These are phyloP conservation scores for Sphyrna mokarran DNA, from an alignment of 2,113 vertebrate genomes.

Conservation along the genomic window DNA sequence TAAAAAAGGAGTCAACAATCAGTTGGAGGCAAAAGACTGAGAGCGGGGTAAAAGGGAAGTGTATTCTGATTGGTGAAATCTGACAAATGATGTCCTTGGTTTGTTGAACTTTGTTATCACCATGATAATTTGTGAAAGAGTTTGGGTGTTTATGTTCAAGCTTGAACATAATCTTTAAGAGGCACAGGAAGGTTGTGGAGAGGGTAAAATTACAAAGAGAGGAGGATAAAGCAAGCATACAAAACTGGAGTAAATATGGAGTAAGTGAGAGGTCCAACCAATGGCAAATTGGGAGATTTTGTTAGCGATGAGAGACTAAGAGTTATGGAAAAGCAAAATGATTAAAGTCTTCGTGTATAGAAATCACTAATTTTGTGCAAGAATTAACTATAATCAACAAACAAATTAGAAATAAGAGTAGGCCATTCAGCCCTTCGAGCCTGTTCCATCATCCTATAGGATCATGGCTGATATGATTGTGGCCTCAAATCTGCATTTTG, in stretches of 20 bases:
- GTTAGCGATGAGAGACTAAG: not conserved
- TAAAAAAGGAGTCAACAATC: not conserved
- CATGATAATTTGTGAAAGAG: not conserved
- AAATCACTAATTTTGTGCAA: not conserved
- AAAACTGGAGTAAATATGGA: not conserved
- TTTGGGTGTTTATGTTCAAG: not conserved
- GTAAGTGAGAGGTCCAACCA: not conserved
- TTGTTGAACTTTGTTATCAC: not conserved
- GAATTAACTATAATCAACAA: not conserved
- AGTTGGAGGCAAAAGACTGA: not conserved
- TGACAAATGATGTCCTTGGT: not conserved
- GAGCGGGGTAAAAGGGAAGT: not conserved
- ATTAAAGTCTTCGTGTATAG: not conserved
- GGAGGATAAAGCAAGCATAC: not conserved
- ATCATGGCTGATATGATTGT: too few species aligned
- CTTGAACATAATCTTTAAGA: not conserved
- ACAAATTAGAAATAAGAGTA: too few species aligned
- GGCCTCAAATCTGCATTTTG: too few species aligned
- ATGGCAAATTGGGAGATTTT: not conserved
- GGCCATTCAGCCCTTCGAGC: too few species aligned
- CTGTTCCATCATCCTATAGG: too few species aligned
- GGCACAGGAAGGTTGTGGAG: not conserved
- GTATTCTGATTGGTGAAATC: not conserved
- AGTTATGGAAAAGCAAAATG: not conserved
- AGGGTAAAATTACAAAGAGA: not conserved